A percentile compares a stretch with the other conserved stretches of the same genome.
These are phyloP conservation scores for Alca torda DNA, from an alignment of 2,797 vertebrate genomes.

Conservation along the genomic window DNA sequence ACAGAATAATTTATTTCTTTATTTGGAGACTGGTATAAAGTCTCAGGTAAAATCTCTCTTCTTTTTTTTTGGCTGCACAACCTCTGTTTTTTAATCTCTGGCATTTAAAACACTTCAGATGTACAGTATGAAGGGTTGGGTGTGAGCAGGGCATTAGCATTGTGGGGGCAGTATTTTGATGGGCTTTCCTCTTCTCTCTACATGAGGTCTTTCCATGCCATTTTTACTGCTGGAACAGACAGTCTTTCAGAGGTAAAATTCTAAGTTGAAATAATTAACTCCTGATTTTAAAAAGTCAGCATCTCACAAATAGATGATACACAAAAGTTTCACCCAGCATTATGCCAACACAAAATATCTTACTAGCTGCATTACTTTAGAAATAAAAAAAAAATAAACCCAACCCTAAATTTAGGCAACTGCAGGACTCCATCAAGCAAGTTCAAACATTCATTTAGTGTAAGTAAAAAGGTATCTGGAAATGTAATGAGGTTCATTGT, in stretches of 20 bases:
- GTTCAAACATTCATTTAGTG: neutral
- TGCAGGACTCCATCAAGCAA: neutral
- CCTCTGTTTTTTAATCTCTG: neutral
- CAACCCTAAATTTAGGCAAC: neutral
- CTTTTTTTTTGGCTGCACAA: neutral
- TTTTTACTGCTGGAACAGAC: neutral
- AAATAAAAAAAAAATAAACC: neutral
- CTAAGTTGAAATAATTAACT: neutral
- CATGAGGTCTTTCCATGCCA: neutral
- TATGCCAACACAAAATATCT: neutral
- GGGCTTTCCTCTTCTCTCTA: neutral
- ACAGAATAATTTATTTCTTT: conserved; percentile 7
- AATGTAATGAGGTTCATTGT: conserved; percentile 21
- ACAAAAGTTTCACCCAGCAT: neutral
- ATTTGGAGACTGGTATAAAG: neutral
- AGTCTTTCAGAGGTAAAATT: neutral
- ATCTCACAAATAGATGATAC: neutral
- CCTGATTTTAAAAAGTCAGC: neutral
- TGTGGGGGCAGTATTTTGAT: neutral
- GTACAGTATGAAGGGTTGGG: neutral
- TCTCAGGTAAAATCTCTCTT: neutral
- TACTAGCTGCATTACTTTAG: neutral
- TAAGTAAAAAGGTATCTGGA: neutral
- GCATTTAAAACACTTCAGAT: neutral
- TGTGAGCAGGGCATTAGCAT: neutral